Evolutionary conservation across 2,888 invertebrate genomes (phyloP).

Genomic region (Pristionchus exspectatus): DNA sequence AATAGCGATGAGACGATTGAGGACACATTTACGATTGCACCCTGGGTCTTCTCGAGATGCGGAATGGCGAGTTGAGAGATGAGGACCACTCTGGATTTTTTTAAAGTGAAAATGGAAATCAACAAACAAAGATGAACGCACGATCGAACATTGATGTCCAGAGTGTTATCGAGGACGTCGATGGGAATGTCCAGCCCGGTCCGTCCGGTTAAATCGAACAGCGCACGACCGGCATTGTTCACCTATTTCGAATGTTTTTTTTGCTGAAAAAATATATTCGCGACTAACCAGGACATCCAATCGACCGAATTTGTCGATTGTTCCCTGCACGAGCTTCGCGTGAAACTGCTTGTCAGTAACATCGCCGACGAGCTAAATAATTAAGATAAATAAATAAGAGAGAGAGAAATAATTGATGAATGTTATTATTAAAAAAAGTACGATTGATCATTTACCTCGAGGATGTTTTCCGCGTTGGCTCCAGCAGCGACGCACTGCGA

Average conservation of each 20-base stretch:
- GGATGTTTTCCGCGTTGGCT: background rate
- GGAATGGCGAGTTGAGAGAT: too few species aligned
- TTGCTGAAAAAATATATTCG: background rate
- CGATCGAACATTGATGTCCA: slow-evolving; percentile 19
- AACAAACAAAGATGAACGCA: background rate
- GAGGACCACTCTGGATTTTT: too few species aligned
- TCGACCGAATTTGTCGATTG: too few species aligned
- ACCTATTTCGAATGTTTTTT: background rate
- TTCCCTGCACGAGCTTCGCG: too few species aligned
- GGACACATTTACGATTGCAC: too few species aligned
- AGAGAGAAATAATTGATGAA: too few species aligned
- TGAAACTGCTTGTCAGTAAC: background rate
- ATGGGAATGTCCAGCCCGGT: background rate
- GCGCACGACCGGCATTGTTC: background rate
- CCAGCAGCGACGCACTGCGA: background rate
- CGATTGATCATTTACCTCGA: background rate
- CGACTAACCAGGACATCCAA: background rate
- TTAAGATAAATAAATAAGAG: too few species aligned
- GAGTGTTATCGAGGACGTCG: background rate
- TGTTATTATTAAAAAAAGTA: too few species aligned
- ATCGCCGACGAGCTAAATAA: background rate
- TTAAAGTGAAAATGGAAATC: too few species aligned
- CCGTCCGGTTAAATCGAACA: background rate
- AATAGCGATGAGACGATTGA: too few species aligned
- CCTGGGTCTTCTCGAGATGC: too few species aligned